phyloP scores from a whole-genome alignment of 2,113 vertebrate genomes.

The Festucalex cinctus region DNA sequence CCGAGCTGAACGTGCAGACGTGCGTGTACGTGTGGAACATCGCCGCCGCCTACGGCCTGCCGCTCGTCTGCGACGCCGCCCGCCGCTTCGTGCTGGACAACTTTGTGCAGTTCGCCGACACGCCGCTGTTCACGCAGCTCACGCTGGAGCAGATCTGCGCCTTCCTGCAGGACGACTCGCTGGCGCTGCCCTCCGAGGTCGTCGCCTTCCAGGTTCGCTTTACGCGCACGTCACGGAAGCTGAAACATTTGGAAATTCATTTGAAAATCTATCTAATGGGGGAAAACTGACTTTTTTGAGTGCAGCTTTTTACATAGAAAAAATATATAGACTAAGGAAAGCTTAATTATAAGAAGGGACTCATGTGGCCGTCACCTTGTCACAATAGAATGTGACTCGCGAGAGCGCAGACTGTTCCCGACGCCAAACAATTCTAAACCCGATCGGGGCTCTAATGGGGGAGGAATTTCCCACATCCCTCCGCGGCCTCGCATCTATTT shows the following conservation, averaged over 20 bases:
- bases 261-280: no score
- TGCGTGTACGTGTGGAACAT: constrained; percentile 83
- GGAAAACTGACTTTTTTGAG: no score
- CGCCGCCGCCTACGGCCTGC: constrained; percentile 73
- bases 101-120: constrained; percentile 77
- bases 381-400: no score
- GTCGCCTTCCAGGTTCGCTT: constrained; percentile 74
- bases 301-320: not conserved
- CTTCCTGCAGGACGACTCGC: constrained; percentile 78
- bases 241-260: no score
- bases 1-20: constrained; percentile 77
- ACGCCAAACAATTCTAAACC: not conserved
- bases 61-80: constrained; percentile 66
- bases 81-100: constrained; percentile 76
- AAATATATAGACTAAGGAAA: no score
- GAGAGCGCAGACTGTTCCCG: no score
- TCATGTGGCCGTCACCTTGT: no score
- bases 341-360: no score
- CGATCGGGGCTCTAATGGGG: not conserved
- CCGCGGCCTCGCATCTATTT: constrained; percentile 42
- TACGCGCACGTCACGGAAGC: no score
- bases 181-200: constrained; percentile 76
- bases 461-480: not conserved
- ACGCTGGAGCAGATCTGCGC: constrained; percentile 77
- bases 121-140: constrained; percentile 78